Base-by-base conservation (phyloP, 1,140 invertebrate genomes). In the Ganaspis sp. region DNA sequence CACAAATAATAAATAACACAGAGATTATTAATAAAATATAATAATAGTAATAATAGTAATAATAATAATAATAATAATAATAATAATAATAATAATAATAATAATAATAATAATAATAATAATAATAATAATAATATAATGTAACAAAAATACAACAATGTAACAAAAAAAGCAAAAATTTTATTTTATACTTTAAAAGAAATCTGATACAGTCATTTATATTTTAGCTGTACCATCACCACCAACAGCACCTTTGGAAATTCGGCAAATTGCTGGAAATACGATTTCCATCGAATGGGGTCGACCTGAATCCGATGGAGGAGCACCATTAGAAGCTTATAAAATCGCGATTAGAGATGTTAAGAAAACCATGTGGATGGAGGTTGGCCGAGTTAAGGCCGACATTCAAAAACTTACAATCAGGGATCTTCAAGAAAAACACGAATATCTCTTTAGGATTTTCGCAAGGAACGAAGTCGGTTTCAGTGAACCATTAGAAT, bases 391-490 rank as follows among this genome's bases (percentile, higher is more conserved):
- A 84, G 96, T 97, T 9, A 93, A 94, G 79, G 95, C 95, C 1
- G 95, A 96, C 77, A 94, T 95, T 42, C 96, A 96, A 83, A 96
- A 95, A 89, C 94, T 97, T 83, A 96, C 95, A 76, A 96, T 98
- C 64, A 94, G 95, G 86, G 97, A 98, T 86, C 90, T 98, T 71
- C 96, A 96, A 89, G 97, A 98, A 88, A 95, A 95, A 84, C 96
- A 98, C 85, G 95, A 97, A 84, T 98, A 98, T 87, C 93, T 96
- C 86, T 94, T 99, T 71, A 93, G 97, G 84, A 97, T 98, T 84
- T 97, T 96, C 88, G 98, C 98, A 15, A 94, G 95, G 85, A 99
- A 99, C 91, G 97, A 99, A 92, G 95, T 99, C 77, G 99, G 99
- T 54, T 90, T 97, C 54, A 98, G 98, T 89, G 97, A 99, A 86